Base-by-base conservation (phyloP, 2,113 vertebrate genomes). In the Pteronura brasiliensis region DNA sequence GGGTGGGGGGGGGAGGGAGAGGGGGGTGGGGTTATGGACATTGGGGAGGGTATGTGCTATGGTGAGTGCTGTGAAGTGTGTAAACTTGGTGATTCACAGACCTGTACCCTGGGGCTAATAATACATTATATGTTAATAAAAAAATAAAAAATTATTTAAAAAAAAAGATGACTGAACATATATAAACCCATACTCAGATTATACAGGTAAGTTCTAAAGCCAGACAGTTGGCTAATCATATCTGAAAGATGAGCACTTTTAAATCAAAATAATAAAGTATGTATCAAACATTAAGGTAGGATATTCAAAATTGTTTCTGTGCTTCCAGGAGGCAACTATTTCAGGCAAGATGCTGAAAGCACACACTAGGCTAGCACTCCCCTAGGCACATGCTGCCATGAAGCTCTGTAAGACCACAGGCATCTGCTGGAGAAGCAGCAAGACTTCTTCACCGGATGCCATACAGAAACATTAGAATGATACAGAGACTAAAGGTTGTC, bases 191-290 rank as follows among this genome's bases (percentile, higher is more conserved):
- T 55, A 87, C 17, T 90, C 39, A 88, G 14, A 90, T 42, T 81
- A 57, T 34, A 82, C 21, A 77, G 72, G 14, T 55, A 86, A 67
- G 29, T 52, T 44, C 44, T 81, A 89, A 83, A 83, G 80, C 52
- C 67, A 95, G 49, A 65, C 1, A 69, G 47, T 8, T 61, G 29
- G 10, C 31, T 44, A 94, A 87, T 83, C 36, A n/a, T 84, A 36
- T 63, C 63, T 88, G 61, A 87, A 42, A 92, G 27, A 55, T 90
- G 34, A 90, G 8, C 36, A 71, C 4, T 74, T 86, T 95, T 63
- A 94, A 95, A 36, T 81, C 29, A 88, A 94, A 95, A 92, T 67
- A 83, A 67, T 20, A 4, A 94, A 79, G 27, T 69, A 88, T 29
- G 18, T 27, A 52, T 61, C 57, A 93, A 55, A 82, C 17, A 49